Evolutionary conservation across 2,888 invertebrate genomes (phyloP).

Genomic region (Andricus quercusramuli): DNA sequence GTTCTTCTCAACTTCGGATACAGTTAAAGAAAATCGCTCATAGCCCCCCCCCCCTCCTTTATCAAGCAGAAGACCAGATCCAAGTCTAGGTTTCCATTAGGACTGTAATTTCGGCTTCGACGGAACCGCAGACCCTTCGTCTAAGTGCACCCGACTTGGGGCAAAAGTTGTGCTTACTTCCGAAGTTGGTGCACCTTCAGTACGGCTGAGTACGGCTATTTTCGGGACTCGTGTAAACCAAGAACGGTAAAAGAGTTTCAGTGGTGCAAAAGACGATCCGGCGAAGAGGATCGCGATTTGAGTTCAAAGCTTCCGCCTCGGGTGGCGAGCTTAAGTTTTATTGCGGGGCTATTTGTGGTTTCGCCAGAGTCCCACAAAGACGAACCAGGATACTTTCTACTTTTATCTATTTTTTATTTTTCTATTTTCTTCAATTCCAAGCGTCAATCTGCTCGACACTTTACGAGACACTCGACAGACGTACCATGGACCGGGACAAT

Average conservation of each 20-base stretch:
- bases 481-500: neutral
- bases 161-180: slow-evolving; percentile 63
- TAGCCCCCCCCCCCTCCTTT: slow-evolving; percentile 45
- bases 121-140: slow-evolving; percentile 59
- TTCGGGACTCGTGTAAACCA: slow-evolving; percentile 62
- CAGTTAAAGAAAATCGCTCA: slow-evolving; percentile 10
- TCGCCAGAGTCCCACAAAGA: neutral
- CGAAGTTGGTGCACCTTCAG: slow-evolving; percentile 61
- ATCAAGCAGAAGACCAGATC: slow-evolving; percentile 44
- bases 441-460: neutral
- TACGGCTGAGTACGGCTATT: slow-evolving; percentile 55
- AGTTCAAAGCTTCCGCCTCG: slow-evolving; percentile 15
- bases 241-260: slow-evolving; percentile 58
- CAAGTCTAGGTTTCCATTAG: slow-evolving; percentile 65
- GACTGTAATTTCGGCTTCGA: slow-evolving; percentile 65
- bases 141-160: slow-evolving; percentile 60
- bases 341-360: slow-evolving; percentile 23
- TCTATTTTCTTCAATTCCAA: slow-evolving; percentile 10
- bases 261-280: slow-evolving; percentile 55
- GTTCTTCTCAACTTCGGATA: slow-evolving; percentile 22
- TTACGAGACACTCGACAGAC: neutral
- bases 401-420: neutral
- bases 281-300: slow-evolving; percentile 19
- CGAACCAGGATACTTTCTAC: neutral
- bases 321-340: slow-evolving; percentile 36